Evolutionary conservation across 2,113 vertebrate genomes (phyloP), one percentile per base, ranked within the genome.

Genomic region (Misgurnus anguillicaudatus): DNA sequence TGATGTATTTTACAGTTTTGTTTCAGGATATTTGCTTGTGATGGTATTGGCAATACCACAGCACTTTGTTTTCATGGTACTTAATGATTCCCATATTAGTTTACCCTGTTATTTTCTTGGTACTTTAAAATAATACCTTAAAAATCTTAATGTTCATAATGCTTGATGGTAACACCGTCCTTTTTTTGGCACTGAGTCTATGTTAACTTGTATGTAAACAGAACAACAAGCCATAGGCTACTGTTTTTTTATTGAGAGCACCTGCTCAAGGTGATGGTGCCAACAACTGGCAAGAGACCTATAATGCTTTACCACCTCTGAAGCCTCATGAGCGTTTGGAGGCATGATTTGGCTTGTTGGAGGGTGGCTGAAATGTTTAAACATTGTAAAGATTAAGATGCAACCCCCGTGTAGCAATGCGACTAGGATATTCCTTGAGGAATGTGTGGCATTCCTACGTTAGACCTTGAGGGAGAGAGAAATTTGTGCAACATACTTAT

Each of bases 391-490:
- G 42, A 79, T 75, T 63, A 61, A 79, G 81, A 74, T 60, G 36
- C 38, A 47, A 75, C 45, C 69, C 80, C 62, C 21, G 61, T 73
- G 84, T 67, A 71, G 57, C 60, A 61, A 24, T 84, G 69, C 64
- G 61, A 24, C 45, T 78, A 68, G 76, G 72, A 75, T 74, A 73
- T 78, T 81, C 76, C 68, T 61, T n/a, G 31, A 77, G 81, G 86
- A 87, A 88, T 88, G 78, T 82, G 41, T 70, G 78, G 81, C 71
- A 87, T 87, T 81, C 63, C 14, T 42, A 39, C 48, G 47, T 48
- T 51, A 74, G 70, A 65, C 67, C 17, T 83, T 79, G 78, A 80
- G 79, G 64, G 55, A 61, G 64, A 7, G 14, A 14, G 4, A 73
- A 5, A 47, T 62, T 63, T 64, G 19, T 51, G 31, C 60, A 61